Percentiles rank a stretch among this genome's conserved stretches.
Conservation (phyloP, 2,888 invertebrate genomes). For the Globia sparganii region DNA sequence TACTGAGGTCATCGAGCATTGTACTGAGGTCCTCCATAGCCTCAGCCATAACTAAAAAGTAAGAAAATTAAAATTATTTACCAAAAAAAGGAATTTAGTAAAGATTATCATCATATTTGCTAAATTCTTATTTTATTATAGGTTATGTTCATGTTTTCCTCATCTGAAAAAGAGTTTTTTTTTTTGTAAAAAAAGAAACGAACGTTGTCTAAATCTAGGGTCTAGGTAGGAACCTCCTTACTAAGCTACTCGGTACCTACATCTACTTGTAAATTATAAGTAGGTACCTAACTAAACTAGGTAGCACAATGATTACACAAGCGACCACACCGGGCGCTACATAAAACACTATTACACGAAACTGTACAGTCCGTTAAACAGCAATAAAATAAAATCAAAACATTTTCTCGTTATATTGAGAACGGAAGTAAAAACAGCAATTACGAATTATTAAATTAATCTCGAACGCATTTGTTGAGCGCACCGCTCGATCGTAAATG, state of each 20-base stretch:
- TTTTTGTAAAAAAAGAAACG: background rate
- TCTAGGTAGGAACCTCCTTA: background rate
- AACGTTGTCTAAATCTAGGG: background rate
- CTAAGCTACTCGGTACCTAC: background rate
- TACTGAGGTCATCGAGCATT: too few species aligned
- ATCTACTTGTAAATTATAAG: background rate
- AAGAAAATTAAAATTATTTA: background rate
- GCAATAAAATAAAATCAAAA: constrained; percentile 73
- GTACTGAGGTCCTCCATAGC: too few species aligned
- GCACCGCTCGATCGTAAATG: constrained; percentile 77
- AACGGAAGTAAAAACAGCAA: constrained; percentile 80
- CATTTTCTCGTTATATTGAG: constrained; percentile 77
- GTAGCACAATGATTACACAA: constrained; percentile 37
- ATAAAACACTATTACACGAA: constrained; percentile 65
- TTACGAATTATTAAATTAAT: constrained; percentile 85
- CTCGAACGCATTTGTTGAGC: constrained; percentile 71
- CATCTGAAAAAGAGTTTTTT: background rate
- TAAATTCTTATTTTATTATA: too few species aligned
- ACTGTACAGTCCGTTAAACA: constrained; percentile 66
- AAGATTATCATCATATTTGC: too few species aligned
- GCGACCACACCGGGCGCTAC: constrained; percentile 62
- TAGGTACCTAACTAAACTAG: constrained; percentile 4
- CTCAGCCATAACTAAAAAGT: too few species aligned
- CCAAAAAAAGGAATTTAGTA: background rate
- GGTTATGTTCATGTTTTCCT: too few species aligned